Conservation (phyloP, 2,888 invertebrate species). For the Synergus japonicus region DNA sequence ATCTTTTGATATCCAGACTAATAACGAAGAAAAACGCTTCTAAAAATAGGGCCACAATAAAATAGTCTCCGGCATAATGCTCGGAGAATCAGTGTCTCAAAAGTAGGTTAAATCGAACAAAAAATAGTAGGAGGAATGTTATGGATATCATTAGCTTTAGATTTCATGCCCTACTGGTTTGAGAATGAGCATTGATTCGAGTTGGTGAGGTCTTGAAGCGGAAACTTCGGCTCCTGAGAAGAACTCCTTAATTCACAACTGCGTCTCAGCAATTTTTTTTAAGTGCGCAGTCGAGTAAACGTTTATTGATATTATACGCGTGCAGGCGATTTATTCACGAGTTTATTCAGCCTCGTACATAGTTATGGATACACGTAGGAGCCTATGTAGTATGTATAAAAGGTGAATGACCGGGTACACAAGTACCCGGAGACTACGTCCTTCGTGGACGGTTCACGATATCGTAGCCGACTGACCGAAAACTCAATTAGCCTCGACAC, state of each 20-base stretch:
- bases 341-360: slow-evolving; percentile 28
- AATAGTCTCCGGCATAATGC: background rate
- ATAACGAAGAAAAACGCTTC: background rate
- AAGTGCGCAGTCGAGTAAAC: slow-evolving; percentile 11
- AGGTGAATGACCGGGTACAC: slow-evolving; percentile 75
- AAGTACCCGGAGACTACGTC: slow-evolving; percentile 64
- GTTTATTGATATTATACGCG: slow-evolving; percentile 32
- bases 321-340: slow-evolving; percentile 22
- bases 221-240: slow-evolving; percentile 8
- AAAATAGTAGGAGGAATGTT: slow-evolving; percentile 3
- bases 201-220: background rate
- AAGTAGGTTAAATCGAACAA: slow-evolving; percentile 20
- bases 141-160: background rate
- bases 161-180: slow-evolving; percentile 21
- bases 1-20: background rate
- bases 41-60: slow-evolving; percentile 1
- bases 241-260: slow-evolving; percentile 19
- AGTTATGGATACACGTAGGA: slow-evolving; percentile 45
- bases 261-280: slow-evolving; percentile 21
- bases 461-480: slow-evolving; percentile 70
- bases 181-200: slow-evolving; percentile 3
- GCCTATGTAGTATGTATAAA: slow-evolving; percentile 55
- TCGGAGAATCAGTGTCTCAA: background rate
- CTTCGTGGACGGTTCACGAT: slow-evolving; percentile 60
- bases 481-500: slow-evolving; percentile 64